phyloP scores from a whole-genome alignment of 1,140 invertebrate species.

The Ips typographus region DNA sequence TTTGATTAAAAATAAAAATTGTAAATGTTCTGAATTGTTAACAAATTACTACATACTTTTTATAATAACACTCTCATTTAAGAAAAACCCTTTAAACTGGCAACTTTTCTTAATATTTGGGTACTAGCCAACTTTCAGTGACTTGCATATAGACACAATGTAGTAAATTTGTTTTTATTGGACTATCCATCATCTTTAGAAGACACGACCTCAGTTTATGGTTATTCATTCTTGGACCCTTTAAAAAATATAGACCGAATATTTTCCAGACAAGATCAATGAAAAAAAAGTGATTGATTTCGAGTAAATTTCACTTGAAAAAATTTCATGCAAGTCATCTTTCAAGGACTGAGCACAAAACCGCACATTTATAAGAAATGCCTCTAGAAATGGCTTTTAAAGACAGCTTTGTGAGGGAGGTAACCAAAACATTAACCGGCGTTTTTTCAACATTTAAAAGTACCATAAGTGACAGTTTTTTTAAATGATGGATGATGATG shows the following conservation, averaged over 20 bases:
- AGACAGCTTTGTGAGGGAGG: constrained; percentile 21
- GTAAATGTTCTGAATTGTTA: neutral
- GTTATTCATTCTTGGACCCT: too few species aligned
- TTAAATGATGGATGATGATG: constrained; percentile 11
- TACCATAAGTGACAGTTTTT: constrained; percentile 12
- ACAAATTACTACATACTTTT: neutral
- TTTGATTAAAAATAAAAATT: neutral
- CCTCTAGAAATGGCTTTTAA: constrained; percentile 26
- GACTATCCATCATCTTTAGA: too few species aligned
- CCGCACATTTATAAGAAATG: constrained; percentile 16
- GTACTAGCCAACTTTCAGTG: constrained; percentile 19
- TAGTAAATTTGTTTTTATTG: neutral
- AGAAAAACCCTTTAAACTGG: constrained; percentile 1
- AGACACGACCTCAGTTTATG: too few species aligned
- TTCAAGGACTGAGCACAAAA: constrained; percentile 22
- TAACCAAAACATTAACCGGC: constrained; percentile 30
- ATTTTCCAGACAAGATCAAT: too few species aligned
- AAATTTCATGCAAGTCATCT: constrained; percentile 32
- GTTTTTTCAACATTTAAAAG: constrained; percentile 19
- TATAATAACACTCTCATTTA: neutral
- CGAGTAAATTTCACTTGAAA: constrained; percentile 1
- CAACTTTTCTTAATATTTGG: constrained; percentile 15
- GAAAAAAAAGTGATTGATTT: neutral
- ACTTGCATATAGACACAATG: constrained; percentile 8
- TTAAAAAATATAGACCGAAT: too few species aligned